Evolutionary conservation across 2,888 invertebrate species (phyloP), one percentile per base, ranked within the genome.

Genomic region (Drosophila mayaguana): DNA sequence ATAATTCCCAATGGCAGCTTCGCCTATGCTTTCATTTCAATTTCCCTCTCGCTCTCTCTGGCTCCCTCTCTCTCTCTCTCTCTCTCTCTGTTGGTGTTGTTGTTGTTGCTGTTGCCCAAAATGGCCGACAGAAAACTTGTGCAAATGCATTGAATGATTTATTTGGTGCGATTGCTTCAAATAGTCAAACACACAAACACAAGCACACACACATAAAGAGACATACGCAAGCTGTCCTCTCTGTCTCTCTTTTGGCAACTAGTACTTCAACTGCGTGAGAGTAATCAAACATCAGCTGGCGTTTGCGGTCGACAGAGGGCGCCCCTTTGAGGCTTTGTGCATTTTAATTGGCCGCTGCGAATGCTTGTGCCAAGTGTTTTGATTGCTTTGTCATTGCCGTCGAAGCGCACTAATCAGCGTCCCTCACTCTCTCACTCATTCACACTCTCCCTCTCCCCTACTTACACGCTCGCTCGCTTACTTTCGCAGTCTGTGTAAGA

Each of bases 121-220:
- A 87, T 85, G 80, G 81, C 77, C 74, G 67, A 74, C 70, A 43
- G 68, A 56, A 65, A 68, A 78, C 71, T 72, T 79, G 71, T 74
- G 77, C 80, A 88, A 89, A 84, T 82, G 80, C 86, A 85, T 75
- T 86, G 88, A 88, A 86, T 86, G 80, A 86, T 86, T 86, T 86
- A 86, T 86, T 89, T 85, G 85, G 86, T 85, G 90, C 88, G 85
- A 89, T 85, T 85, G 89, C 85, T 75, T 78, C 63, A 72, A 67
- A 71, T 70, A 74, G 68, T 66, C 65, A 72, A 38, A 38, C 67
- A 40, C 42, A 46, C 69, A 50, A 50, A 56, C 56, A 32, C 45
- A 60, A 22, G 50, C 45, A 20, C 38, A 50, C n/a, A 18, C 25
- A 11, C 46, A 43, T 48, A 11, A 32, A 32, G 7, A 32, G 12